Percentiles rank a stretch among this genome's conserved stretches.
Conservation (phyloP, 2,797 vertebrate genomes). For the Lepilemur ruficaudatus region DNA sequence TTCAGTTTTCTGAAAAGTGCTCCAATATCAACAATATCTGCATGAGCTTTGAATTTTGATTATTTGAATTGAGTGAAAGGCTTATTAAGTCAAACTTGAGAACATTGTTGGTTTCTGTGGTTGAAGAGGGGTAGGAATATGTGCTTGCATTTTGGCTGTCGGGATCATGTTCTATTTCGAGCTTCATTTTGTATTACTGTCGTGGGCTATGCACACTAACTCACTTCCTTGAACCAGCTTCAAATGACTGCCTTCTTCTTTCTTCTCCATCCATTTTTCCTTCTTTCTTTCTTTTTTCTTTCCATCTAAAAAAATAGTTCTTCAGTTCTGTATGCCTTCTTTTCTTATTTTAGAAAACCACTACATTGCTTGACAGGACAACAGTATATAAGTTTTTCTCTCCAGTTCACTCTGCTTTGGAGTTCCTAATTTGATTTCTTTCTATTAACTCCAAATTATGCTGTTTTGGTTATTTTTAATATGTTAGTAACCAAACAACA, state of each 20-base stretch:
- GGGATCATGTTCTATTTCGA: background rate
- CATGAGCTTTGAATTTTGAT: background rate
- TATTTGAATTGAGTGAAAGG: background rate
- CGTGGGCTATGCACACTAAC: background rate
- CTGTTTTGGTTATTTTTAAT: background rate
- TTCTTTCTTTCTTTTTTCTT: background rate
- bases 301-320: background rate
- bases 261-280: too few relatives aligned
- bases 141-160: background rate
- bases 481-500: background rate
- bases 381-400: background rate
- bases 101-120: background rate
- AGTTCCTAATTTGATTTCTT: background rate
- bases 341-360: constrained; percentile 34
- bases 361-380: background rate
- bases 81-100: background rate
- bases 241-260: background rate
- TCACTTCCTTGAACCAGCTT: constrained; percentile 27
- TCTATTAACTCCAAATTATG: background rate
- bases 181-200: background rate
- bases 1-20: background rate
- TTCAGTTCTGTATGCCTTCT: background rate
- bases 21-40: background rate
- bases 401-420: background rate
- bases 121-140: background rate